Percentiles rank a stretch among this genome's conserved stretches.
phyloP scores from a whole-genome alignment of 2,113 vertebrate genomes.

The Heptranchias perlo region DNA sequence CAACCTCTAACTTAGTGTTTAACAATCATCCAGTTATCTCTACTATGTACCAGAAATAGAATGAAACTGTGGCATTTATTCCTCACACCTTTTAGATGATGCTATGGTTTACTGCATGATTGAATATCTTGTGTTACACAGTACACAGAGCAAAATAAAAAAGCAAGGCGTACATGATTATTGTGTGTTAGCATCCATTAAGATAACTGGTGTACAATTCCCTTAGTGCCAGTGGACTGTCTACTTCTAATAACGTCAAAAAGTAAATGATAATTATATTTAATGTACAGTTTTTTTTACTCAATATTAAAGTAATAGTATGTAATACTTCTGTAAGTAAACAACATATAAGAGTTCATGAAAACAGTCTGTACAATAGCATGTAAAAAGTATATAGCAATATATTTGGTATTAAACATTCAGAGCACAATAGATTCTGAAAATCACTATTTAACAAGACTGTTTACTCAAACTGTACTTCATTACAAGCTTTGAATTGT shows the following conservation, averaged over 20 bases:
- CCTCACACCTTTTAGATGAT: background rate
- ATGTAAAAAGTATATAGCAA: constrained; percentile 21
- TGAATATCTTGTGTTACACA: background rate
- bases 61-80: background rate
- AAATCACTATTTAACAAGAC: background rate
- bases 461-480: constrained; percentile 21
- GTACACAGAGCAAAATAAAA: background rate
- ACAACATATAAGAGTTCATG: constrained; percentile 1
- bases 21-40: constrained; percentile 2
- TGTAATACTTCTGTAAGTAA: constrained; percentile 1
- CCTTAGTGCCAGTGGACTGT: background rate
- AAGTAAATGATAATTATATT: background rate
- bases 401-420: constrained; percentile 37
- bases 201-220: background rate
- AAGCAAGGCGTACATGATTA: background rate
- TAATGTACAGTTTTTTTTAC: constrained; percentile 20
- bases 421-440: constrained; percentile 27
- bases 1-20: background rate
- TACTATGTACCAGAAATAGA: background rate
- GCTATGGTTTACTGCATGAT: background rate
- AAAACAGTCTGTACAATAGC: constrained; percentile 19
- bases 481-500: constrained; percentile 18
- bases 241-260: background rate
- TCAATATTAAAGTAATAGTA: constrained; percentile 13
- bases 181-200: background rate